A percentile compares a stretch with the other conserved stretches of the same genome.
Evolutionary conservation across 2,797 vertebrate species (phyloP).

Genomic region (Naso thynnoides): DNA sequence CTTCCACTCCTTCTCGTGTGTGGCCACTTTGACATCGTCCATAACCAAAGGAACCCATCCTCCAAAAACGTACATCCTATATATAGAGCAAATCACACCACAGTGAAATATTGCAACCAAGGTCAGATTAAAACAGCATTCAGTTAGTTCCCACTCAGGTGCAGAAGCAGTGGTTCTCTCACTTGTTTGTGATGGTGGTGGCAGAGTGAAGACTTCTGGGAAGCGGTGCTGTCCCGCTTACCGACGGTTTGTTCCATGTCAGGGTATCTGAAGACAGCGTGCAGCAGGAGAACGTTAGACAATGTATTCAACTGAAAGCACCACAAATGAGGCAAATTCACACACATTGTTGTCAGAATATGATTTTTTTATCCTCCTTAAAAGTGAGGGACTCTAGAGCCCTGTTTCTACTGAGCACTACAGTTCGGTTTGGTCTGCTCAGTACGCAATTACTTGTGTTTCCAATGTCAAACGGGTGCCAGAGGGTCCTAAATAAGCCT

Average conservation of each 20-base stretch:
- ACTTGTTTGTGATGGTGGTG: constrained; percentile 97
- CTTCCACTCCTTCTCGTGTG: constrained; percentile 98
- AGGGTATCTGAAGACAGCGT: constrained; percentile 86
- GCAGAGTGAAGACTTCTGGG: constrained; percentile 95
- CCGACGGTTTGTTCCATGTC: constrained; percentile 94
- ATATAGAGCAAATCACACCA: constrained; percentile 16
- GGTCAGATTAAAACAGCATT: constrained; percentile 4
- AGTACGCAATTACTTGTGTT: not conserved
- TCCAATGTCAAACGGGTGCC: too few species aligned
- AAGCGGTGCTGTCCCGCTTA: constrained; percentile 91
- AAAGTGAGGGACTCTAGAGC: not conserved
- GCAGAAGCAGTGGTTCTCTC: constrained; percentile 54
- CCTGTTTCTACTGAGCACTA: constrained; percentile 14
- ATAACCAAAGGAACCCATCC: constrained; percentile 96
- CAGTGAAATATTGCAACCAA: constrained; percentile 3
- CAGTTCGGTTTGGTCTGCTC: not conserved
- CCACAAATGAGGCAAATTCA: not conserved
- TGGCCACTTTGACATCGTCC: constrained; percentile 97
- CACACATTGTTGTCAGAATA: not conserved
- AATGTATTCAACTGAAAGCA: not conserved
- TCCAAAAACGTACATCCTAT: constrained; percentile 93
- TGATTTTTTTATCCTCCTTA: not conserved
- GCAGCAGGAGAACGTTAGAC: constrained; percentile 1
- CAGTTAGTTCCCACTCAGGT: not conserved
- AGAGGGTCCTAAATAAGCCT: too few species aligned